Evolutionary conservation across 2,888 invertebrate species (phyloP).

Genomic region (Heliconius ismenius): DNA sequence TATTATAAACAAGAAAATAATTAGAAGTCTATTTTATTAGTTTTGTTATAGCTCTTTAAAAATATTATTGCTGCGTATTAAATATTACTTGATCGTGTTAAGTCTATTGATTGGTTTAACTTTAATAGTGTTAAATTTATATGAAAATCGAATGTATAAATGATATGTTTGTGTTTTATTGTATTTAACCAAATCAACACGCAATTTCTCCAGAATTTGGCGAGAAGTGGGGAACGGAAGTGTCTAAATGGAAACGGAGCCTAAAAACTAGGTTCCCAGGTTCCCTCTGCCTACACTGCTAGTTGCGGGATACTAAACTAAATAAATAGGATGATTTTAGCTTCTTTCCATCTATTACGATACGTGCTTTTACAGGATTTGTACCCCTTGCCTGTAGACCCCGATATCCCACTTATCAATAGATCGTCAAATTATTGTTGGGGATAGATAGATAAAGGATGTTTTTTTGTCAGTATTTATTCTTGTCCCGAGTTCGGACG

Average conservation of each 20-base stretch:
- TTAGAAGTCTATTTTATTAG: background rate
- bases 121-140: background rate
- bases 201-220: no score
- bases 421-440: constrained; percentile 9
- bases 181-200: no score
- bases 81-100: background rate
- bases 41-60: background rate
- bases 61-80: background rate
- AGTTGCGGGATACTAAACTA: no score
- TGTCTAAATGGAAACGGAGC: no score
- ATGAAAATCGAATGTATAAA: background rate
- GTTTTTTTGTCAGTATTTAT: constrained; percentile 49
- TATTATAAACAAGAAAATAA: constrained; percentile 16
- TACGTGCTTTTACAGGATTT: background rate
- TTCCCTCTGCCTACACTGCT: no score
- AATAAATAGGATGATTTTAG: no score
- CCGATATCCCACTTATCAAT: background rate
- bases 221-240: no score
- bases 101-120: background rate
- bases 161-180: background rate
- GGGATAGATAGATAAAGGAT: constrained; percentile 37
- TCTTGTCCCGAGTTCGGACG: constrained; percentile 49
- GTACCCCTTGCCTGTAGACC: background rate
- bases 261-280: no score
- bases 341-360: background rate